A percentile compares a stretch with the other conserved stretches of the same genome.
Evolutionary conservation across 2,113 vertebrate genomes (phyloP).

Genomic region (Pelobates fuscus): DNA sequence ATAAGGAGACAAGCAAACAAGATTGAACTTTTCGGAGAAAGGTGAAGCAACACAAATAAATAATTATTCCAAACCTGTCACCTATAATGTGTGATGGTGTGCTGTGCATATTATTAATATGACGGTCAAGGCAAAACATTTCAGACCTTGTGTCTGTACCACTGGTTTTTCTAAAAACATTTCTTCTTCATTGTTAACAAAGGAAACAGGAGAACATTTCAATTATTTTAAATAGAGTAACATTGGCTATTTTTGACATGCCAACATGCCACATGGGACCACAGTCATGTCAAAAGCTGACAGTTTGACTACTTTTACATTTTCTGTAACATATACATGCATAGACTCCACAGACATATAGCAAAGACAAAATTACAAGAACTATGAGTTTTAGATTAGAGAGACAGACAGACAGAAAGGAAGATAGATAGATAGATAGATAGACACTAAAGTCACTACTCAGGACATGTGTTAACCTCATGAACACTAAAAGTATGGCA

Average conservation of each 20-base stretch:
- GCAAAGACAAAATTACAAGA: no score
- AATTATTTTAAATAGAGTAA: background rate
- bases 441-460: no score
- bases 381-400: no score
- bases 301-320: no score
- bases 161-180: background rate
- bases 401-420: no score
- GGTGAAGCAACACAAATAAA: conserved; percentile 39
- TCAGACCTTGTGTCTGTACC: background rate
- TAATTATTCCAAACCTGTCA: conserved; percentile 32
- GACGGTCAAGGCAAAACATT: conserved; percentile 16
- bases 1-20: conserved; percentile 41
- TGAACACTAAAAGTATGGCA: no score
- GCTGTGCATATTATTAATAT: conserved; percentile 34
- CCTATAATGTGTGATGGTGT: conserved; percentile 26
- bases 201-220: background rate
- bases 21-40: conserved; percentile 20
- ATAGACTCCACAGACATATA: no score
- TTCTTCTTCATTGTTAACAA: background rate
- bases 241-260: no score
- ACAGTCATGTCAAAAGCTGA: background rate
- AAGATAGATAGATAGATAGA: no score
- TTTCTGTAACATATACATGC: no score
- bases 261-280: background rate
- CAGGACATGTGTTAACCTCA: no score